These are phyloP conservation scores for Ophion costatus DNA, from an alignment of 2,888 invertebrate genomes.

Conservation along the genomic window DNA sequence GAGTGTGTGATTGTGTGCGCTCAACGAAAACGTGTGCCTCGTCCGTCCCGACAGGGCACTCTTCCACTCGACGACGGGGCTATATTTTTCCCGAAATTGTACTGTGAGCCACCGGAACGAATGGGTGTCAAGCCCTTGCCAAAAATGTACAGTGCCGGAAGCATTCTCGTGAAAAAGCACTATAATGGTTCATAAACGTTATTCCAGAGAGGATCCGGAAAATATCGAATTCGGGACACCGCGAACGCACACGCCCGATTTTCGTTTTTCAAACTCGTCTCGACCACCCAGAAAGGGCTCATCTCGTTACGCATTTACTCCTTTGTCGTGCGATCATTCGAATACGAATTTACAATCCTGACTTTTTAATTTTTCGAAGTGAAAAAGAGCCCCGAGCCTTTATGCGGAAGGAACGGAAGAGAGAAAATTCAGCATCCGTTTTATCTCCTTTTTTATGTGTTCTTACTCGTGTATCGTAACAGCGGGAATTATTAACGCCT, in stretches of 20 bases:
- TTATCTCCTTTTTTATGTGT: too few species aligned
- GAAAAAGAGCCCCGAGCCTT: too few species aligned
- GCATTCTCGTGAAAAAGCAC: constrained; percentile 18
- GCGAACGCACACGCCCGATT: constrained; percentile 7
- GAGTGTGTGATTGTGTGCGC: not conserved
- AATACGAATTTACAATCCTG: too few species aligned
- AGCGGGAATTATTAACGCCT: too few species aligned
- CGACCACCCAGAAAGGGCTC: too few species aligned
- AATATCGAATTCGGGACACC: constrained; percentile 18
- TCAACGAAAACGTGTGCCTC: constrained; percentile 5
- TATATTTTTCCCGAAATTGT: constrained; percentile 28
- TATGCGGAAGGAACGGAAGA: too few species aligned
- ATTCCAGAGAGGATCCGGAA: constrained; percentile 8
- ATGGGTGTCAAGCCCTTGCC: constrained; percentile 38
- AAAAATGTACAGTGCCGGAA: constrained; percentile 31
- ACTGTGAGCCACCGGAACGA: constrained; percentile 27
- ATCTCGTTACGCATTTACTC: too few species aligned
- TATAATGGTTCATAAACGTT: constrained; percentile 36
- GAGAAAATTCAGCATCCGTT: too few species aligned
- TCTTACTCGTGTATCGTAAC: too few species aligned
- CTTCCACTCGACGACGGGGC: constrained; percentile 20
- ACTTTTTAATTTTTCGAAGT: too few species aligned
- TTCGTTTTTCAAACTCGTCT: constrained; percentile 12
- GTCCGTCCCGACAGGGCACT: constrained; percentile 14
- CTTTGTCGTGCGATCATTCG: too few species aligned